Evolutionary conservation across 1,140 invertebrate species (phyloP).

Genomic region (Mylabris phalerata): DNA sequence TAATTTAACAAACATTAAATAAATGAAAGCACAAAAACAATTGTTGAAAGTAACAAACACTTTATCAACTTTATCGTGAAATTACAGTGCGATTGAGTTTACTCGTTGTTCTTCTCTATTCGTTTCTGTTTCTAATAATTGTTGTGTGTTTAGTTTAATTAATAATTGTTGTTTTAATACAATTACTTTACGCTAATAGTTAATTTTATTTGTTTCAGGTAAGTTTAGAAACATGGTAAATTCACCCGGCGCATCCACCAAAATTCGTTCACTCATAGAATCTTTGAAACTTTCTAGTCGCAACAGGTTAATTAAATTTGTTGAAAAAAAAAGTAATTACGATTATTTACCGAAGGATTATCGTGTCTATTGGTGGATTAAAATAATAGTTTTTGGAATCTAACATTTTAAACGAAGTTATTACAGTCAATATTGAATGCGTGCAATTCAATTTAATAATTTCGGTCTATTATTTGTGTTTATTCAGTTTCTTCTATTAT

Average conservation of each 20-base stretch:
- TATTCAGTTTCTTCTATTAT: background rate
- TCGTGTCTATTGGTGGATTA: background rate
- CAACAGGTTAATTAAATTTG: background rate
- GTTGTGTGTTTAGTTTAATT: background rate
- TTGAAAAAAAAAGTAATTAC: background rate
- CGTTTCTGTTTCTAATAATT: too few relatives aligned
- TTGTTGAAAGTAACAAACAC: too few relatives aligned
- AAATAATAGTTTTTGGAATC: too few relatives aligned
- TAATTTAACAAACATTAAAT: too few relatives aligned
- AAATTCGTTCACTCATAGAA: background rate
- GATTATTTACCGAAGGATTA: background rate
- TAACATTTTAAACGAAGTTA: too few relatives aligned
- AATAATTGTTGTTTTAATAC: background rate
- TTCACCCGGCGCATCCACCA: slow-evolving; percentile 4
- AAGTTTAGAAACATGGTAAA: background rate
- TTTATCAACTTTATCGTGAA: too few relatives aligned
- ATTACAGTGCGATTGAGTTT: too few relatives aligned
- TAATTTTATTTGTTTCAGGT: background rate
- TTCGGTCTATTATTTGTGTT: background rate
- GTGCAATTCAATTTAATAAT: too few relatives aligned
- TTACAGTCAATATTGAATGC: too few relatives aligned
- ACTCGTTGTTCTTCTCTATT: too few relatives aligned
- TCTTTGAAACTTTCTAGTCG: background rate
- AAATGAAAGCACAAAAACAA: too few relatives aligned
- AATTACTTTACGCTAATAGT: background rate